Percentiles rank a stretch among this genome's conserved stretches.
Conservation (phyloP, 2,888 invertebrate genomes). For the Notodonta ziczac region DNA sequence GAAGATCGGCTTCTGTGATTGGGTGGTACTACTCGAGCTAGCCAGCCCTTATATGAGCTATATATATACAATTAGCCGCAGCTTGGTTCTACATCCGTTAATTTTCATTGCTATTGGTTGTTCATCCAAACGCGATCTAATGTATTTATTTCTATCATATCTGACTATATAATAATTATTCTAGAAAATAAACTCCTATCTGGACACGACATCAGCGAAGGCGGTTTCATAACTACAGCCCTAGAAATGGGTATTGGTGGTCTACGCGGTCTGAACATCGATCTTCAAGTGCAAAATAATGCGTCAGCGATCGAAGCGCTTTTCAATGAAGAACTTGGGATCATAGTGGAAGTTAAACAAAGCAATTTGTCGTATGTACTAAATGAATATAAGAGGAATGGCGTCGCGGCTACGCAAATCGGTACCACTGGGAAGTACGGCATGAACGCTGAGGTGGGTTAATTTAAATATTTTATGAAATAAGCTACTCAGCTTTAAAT, state of each 20-base stretch:
- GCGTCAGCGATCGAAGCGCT: constrained; percentile 87
- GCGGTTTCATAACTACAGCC: constrained; percentile 94
- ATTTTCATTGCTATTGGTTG: too few relatives aligned
- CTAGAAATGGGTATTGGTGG: constrained; percentile 99
- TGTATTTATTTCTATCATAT: not conserved
- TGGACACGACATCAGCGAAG: constrained; percentile 98
- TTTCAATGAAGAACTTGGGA: constrained; percentile 94
- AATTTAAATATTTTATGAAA: not conserved
- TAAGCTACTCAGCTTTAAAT: too few relatives aligned
- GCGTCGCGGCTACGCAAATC: constrained; percentile 87
- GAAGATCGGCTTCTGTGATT: too few relatives aligned
- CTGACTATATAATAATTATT: constrained; percentile 22
- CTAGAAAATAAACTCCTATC: constrained; percentile 88
- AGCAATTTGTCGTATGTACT: constrained; percentile 84
- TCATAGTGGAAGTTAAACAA: constrained; percentile 90
- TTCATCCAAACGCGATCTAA: too few relatives aligned
- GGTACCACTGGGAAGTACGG: constrained; percentile 88
- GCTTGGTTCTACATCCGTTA: too few relatives aligned
- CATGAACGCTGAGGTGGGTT: constrained; percentile 84
- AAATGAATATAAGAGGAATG: constrained; percentile 83
- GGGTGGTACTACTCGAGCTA: too few relatives aligned
- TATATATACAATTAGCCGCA: too few relatives aligned
- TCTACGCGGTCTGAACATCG: constrained; percentile 89
- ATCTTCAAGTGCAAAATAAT: constrained; percentile 74
- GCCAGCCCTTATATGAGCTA: too few relatives aligned